phyloP scores from a whole-genome alignment of 1,140 invertebrate species.

The Sycophaga agraensis region DNA sequence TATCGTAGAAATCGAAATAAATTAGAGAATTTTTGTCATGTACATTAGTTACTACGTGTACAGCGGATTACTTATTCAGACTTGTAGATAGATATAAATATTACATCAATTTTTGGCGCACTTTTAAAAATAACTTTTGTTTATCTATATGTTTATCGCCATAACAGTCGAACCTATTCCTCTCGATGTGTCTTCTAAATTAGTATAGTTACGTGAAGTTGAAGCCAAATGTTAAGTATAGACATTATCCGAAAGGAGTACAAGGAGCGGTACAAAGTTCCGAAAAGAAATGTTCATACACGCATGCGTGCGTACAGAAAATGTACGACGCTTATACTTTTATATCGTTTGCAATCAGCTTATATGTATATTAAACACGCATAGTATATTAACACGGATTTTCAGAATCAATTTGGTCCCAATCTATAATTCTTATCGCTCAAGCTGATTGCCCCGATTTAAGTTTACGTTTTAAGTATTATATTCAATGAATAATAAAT shows the following conservation, averaged over 20 bases:
- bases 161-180: background rate
- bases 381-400: no score
- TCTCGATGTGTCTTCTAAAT: background rate
- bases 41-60: no score
- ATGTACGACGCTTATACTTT: background rate
- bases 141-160: no score
- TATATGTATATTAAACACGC: no score
- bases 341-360: no score
- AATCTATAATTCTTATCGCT: no score
- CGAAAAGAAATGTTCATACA: conserved; percentile 18
- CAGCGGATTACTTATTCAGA: background rate
- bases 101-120: background rate
- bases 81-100: background rate
- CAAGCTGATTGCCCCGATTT: no score
- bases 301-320: background rate
- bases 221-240: background rate
- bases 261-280: conserved; percentile 32
- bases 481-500: no score
- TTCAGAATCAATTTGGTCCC: no score
- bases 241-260: conserved; percentile 14
- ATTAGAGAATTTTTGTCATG: no score
- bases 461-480: no score
- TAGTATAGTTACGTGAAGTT: background rate
- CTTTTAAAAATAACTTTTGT: background rate
- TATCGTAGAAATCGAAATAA: no score